Base-by-base conservation (phyloP, 2,113 vertebrate species). In the Petrocephalus zakoni region DNA sequence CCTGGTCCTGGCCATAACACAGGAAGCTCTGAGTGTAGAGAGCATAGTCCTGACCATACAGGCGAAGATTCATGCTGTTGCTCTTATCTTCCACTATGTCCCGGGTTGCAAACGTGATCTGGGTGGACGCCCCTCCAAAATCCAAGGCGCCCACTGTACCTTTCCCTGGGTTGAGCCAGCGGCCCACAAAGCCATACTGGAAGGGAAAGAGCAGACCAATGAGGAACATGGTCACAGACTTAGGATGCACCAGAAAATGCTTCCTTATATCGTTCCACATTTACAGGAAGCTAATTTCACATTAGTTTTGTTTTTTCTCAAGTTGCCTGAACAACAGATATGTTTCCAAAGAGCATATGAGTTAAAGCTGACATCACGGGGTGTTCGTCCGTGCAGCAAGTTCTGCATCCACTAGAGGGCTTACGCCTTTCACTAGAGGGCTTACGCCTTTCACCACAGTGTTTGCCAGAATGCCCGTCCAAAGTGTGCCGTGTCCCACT, bases 1-100 rank as follows among this genome's bases (percentile, higher is more conserved):
- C 93, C 93, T 99, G 97, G 91, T 99, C 97, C 0, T 94, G 94
- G 19, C 98, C 98, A 0, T 98, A 99, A 94, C 98, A 99, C 89
- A 99, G 96, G 93, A 97, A 99, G 93, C 98, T 99, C 91, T 99
- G 98, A 0, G 98, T 99, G 91, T 99, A 99, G 55, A 99, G 95
- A 0, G 93, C 94, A 93, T 99, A 98, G 0, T 29, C 58, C 46
- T 95, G 95, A 0, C 97, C 97, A 0, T 99, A 99, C 22, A 99
- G 95, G 51, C 61, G 94, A 88, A 99, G 93, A 15, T 89, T 94
- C 88, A 96, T 94, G 87, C 93, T 88, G 0, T 92, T 95, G 0
- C 56, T 19, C 10, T 93, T 56, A 2, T 96, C 94, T 91, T 99
- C 97, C 0, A 96, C 92, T 0, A 4, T 49, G 1, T 95, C 93